Conservation (phyloP, 1,140 invertebrate species). For the Matsumurasca onukii region DNA sequence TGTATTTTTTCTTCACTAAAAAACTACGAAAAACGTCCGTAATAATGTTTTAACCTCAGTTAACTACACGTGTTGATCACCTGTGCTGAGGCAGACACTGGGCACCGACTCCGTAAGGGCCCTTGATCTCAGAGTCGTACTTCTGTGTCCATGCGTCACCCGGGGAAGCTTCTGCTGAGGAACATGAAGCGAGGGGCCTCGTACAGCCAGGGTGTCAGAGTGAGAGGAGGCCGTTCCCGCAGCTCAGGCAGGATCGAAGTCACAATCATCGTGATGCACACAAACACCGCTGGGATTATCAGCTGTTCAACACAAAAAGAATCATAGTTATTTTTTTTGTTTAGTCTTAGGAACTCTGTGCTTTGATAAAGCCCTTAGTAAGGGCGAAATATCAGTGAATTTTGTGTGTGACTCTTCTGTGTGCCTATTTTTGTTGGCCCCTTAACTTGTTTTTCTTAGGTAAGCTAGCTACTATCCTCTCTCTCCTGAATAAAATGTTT, state of each 20-base stretch:
- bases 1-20: too few species aligned
- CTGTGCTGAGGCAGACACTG: constrained; percentile 30
- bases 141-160: neutral
- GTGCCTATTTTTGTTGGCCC: too few species aligned
- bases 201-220: constrained; percentile 40
- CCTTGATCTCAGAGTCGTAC: constrained; percentile 31
- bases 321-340: too few species aligned
- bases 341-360: too few species aligned
- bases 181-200: constrained; percentile 39
- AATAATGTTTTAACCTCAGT: too few species aligned
- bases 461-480: too few species aligned
- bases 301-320: constrained; percentile 34
- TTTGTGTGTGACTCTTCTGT: too few species aligned
- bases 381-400: too few species aligned
- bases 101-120: constrained; percentile 35
- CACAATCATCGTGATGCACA: constrained; percentile 40
- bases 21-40: too few species aligned
- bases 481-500: too few species aligned
- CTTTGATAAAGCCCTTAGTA: too few species aligned
- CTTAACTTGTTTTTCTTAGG: neutral
- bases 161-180: constrained; percentile 24
- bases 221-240: constrained; percentile 36
- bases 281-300: constrained; percentile 42
- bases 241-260: constrained; percentile 40
- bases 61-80: neutral